Base-by-base conservation (phyloP, 1,140 invertebrate genomes). In the Drosophila navojoa region DNA sequence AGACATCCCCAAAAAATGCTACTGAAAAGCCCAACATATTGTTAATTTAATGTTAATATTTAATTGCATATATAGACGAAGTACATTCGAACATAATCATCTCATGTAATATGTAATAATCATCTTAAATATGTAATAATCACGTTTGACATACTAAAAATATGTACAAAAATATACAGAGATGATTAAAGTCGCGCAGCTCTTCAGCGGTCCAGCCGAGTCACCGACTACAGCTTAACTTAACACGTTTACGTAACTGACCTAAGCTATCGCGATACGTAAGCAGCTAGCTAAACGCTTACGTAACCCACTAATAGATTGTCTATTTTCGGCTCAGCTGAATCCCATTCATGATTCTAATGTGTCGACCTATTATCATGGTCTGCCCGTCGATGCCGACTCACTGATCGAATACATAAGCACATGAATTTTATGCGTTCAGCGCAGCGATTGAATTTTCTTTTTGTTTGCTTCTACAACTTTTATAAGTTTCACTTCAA, bases 321-420 rank as follows among this genome's bases (percentile, higher is more conserved):
- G 49, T 58, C 59, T 55, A 59, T 45, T 45, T 47, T n/a, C 6
- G 15, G 27, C 32, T 15, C 45, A 82, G 19, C 19, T 22, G 19
- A 22, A 22, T 80, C 81, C 66, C 81, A 85, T 85, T 85, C 82
- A 85, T 87, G 78, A 87, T 85, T 85, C 81, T 85, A 72, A 70
- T 69, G 60, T 32, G 50, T 74, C 42, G 60, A 27, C 25, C 13
- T 47, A 47, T 67, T 67, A 71, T 71, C 69, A 22, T 1, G 19
- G 19, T 3, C 19, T 22, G 19, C 19, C 19, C 19, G 19, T 22
- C 19, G 19, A 22, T 22, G 19, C 1, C 19, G 19, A 22, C 19
- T 54, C 57, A 61, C 50, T 35, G 66, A 58, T 66, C 64, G 60
- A 40, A 59, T 54, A 53, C 55, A 47, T 16, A 4, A 29, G 4